These are phyloP conservation scores for Chydorus sphaericus DNA, from an alignment of 2,888 invertebrate genomes.

Conservation along the genomic window DNA sequence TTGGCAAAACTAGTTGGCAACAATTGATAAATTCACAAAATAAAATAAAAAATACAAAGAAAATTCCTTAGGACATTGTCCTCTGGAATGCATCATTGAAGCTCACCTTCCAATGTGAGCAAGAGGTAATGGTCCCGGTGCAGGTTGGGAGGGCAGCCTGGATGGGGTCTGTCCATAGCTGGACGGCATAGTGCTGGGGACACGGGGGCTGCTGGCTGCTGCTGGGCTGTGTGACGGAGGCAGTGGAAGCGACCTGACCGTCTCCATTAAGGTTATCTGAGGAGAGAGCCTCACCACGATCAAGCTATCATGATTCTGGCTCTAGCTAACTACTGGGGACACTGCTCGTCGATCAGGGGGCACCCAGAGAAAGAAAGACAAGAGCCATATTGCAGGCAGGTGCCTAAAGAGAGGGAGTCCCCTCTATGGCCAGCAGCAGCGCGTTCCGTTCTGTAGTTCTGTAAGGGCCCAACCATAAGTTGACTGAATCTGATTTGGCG, in stretches of 20 bases:
- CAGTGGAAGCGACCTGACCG: slow-evolving; percentile 8
- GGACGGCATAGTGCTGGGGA: slow-evolving; percentile 7
- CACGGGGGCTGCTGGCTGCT: slow-evolving; percentile 4
- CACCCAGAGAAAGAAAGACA: too few relatives aligned
- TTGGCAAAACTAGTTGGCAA: not conserved
- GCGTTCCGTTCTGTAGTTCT: not conserved
- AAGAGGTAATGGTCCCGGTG: not conserved
- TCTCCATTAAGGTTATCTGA: slow-evolving; percentile 10
- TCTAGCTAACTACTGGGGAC: too few relatives aligned
- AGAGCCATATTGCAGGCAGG: not conserved
- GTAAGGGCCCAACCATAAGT: slow-evolving; percentile 4
- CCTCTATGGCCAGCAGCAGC: too few relatives aligned
- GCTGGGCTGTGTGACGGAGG: slow-evolving; percentile 7
- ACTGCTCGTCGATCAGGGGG: too few relatives aligned
- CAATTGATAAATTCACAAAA: too few relatives aligned
- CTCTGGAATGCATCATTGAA: not conserved
- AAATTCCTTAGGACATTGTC: not conserved
- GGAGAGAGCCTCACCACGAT: too few relatives aligned
- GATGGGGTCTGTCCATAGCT: slow-evolving; percentile 6
- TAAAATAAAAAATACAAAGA: not conserved
- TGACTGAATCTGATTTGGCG: slow-evolving; percentile 1
- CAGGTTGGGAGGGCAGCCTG: slow-evolving; percentile 6
- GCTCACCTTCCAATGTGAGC: slow-evolving; percentile 3
- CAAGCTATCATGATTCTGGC: too few relatives aligned
- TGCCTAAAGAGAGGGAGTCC: not conserved